A percentile compares a stretch with the other conserved stretches of the same genome.
Evolutionary conservation across 2,888 invertebrate species (phyloP).

Genomic region (Cheilosia urbana): DNA sequence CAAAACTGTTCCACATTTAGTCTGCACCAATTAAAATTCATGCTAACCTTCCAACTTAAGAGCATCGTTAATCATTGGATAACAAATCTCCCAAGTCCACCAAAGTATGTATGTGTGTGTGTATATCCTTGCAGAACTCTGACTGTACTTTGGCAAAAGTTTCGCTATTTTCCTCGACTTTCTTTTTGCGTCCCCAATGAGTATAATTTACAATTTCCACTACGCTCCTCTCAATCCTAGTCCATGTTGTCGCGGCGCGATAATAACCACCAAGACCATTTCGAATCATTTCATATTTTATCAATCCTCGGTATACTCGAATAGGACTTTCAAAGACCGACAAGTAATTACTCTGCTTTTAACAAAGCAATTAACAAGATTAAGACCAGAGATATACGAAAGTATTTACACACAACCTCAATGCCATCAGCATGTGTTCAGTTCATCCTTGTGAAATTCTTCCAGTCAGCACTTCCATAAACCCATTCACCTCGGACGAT

Average conservation of each 20-base stretch:
- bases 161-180: background rate
- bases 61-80: conserved; percentile 2
- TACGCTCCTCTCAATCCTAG: background rate
- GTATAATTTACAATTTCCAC: conserved; percentile 20
- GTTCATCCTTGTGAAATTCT: conserved; percentile 43
- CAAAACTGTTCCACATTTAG: too few species aligned
- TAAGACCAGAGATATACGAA: conserved; percentile 48
- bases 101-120: background rate
- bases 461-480: conserved; percentile 32
- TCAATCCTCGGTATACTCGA: background rate
- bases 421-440: conserved; percentile 52
- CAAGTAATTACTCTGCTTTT: conserved; percentile 60
- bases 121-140: background rate
- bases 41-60: background rate
- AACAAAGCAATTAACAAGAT: conserved; percentile 72
- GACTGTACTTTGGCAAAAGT: background rate
- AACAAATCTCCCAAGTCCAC: background rate
- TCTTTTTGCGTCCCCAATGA: background rate
- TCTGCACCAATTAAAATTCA: background rate
- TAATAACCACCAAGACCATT: conserved; percentile 22
- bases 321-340: conserved; percentile 30
- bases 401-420: conserved; percentile 42
- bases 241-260: conserved; percentile 1
- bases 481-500: conserved; percentile 44
- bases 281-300: conserved; percentile 33